Evolutionary conservation across 2,888 invertebrate genomes (phyloP), one percentile per base, ranked within the genome.

Genomic region (Octonoba sinensis): DNA sequence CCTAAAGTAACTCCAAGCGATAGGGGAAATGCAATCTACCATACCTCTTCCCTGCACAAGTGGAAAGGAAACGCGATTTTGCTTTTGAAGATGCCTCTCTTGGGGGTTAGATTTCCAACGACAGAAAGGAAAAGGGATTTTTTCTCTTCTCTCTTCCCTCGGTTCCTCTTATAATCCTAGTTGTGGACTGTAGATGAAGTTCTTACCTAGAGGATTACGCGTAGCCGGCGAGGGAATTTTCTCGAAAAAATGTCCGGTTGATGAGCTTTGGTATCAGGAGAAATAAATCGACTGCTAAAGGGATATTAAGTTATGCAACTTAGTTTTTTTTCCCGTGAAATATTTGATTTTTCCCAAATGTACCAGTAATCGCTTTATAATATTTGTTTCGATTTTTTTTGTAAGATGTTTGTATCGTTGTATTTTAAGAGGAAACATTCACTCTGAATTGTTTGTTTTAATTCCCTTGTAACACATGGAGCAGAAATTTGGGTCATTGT

Each of bases 141-240:
- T 62, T 64, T 64, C 36, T 36, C 20, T 18, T 16, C 18, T 27
- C 16, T 20, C 59, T 59, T 24, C 46, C 64, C 36, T 8, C 44
- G 20, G 46, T 20, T n/a, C 56, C 51, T 27, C 56, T 74, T 74
- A 56, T 74, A 74, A 74, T 66, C 74, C 74, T 59, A 66, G 74
- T 70, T 77, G 69, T 60, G 69, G 76, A 77, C 62, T 70, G 69
- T 62, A 77, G 76, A 70, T 77, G 69, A 77, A 70, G 76, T 69
- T 70, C 64, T 70, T 77, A 77, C 76, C 76, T 77, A 64, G 60
- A 70, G 76, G 76, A 77, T 77, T 77, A 77, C 69, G 64, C 20
- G 60, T 70, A 18, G 70, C 24, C 56, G 56, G 60, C 44, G 60
- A 36, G 27, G 59, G 66, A 66, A 47, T 66, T 73, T 59, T 59